Conservation (phyloP, 2,113 vertebrate genomes). For the Trogon surrucura region DNA sequence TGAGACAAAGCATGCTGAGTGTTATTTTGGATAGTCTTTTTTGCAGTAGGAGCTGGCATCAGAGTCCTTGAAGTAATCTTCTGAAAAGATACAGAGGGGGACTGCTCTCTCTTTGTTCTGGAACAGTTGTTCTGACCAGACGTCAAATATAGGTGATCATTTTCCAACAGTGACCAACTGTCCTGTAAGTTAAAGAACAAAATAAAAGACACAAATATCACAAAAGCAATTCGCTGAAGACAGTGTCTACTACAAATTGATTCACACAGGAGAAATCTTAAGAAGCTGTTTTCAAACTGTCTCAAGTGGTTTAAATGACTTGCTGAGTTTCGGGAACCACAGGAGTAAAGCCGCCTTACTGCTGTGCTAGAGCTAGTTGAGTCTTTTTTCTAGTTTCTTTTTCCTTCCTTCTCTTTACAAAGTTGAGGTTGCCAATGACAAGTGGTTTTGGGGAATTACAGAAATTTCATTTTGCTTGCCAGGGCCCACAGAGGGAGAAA, state of each 20-base stretch:
- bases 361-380: neutral
- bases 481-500: neutral
- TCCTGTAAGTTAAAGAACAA: conserved; percentile 8
- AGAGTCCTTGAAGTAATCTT: neutral
- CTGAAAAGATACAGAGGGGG: neutral
- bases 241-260: neutral
- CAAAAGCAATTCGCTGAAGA: accelerated
- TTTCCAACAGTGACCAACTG: neutral
- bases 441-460: neutral
- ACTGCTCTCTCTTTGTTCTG: neutral
- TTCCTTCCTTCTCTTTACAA: neutral
- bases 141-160: neutral
- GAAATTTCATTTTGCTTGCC: neutral
- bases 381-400: neutral
- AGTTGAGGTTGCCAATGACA: neutral
- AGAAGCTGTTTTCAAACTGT: neutral
- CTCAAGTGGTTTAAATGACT: neutral
- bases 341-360: neutral
- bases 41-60: neutral
- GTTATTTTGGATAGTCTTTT: neutral
- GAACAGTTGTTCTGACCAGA: neutral
- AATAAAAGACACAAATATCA: neutral
- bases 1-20: neutral
- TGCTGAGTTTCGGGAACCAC: neutral
- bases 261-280: neutral